Conservation (phyloP, 2,113 vertebrate genomes). For the Chloropsis hardwickii region DNA sequence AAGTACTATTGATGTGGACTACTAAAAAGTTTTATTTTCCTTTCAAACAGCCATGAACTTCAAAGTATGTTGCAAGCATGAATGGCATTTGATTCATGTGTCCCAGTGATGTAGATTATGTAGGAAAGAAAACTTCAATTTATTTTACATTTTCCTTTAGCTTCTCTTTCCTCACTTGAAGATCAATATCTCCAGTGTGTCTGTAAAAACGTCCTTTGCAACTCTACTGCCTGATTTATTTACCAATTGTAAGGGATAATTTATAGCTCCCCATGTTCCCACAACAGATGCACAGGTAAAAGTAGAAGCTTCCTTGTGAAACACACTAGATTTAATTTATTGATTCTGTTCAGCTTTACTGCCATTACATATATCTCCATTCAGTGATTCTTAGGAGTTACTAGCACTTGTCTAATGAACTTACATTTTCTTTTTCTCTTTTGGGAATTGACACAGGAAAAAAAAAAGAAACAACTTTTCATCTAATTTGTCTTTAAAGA, state of each 20-base stretch:
- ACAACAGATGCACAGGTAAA: background rate
- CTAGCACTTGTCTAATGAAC: background rate
- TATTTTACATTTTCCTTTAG: background rate
- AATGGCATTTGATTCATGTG: background rate
- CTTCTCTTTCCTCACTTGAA: background rate
- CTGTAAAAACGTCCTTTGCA: background rate
- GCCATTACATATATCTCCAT: background rate
- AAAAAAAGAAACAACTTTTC: background rate
- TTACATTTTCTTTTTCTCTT: conserved; percentile 31
- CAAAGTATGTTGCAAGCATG: background rate
- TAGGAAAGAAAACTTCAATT: background rate
- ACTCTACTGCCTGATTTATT: background rate
- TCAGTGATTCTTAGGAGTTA: background rate
- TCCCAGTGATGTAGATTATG: background rate
- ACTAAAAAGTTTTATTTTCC: background rate
- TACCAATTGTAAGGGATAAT: background rate
- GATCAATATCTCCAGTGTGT: background rate
- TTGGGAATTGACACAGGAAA: background rate
- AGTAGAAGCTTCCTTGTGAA: background rate
- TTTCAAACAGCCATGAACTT: background rate
- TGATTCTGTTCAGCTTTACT: background rate
- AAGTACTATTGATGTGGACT: background rate
- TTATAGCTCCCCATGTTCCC: background rate
- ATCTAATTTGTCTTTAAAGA: conserved; percentile 14
- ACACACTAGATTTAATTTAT: background rate